Base-by-base conservation (phyloP, 2,888 invertebrate genomes). In the Tinea pellionella region DNA sequence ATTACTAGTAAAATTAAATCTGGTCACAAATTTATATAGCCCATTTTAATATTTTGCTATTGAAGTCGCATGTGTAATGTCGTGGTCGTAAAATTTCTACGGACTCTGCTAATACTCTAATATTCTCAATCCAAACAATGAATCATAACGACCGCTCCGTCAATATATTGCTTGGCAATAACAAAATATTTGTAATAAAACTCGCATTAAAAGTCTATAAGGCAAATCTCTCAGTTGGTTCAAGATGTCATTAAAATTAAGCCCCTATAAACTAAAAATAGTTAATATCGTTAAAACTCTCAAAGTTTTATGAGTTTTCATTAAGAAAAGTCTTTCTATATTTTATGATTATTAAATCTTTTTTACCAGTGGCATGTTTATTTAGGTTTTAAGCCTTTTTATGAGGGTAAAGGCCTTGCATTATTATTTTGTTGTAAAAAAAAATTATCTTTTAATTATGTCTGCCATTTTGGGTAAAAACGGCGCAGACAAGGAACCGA, bases 91-190 rank as follows among this genome's bases (percentile, higher is more conserved):
- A 47, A 47, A 47, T 47, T 47, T 47, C 47, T 47, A 47, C 9
- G 47, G 47, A 16, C 15, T 47, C 47, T 2, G n/a, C 47, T 16
- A 47, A 15, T 47, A 16, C 9, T 47, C 15, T 53, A 53, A 53
- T 53, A 9, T 53, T 2, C 24, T n/a, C 19, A 53, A 53, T 53
- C 8, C 53, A 24, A 53, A 53, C 53, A 53, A 24, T 53, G 53
- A 53, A 24, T 53, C 53, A 53, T 37, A 37, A 37, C 24, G 53
- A 18, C 12, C 12, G 8, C 24, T 53, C 18, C 53, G 16, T 53
- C 53, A 53, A 53, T 53, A 53, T 53, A 53, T 24, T 53, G 53
- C 53, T 53, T 53, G 53, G 53, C 53, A 53, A 47, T 53, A 53
- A 53, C 53, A 53, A 53, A 47, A 53, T 53, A 53, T 53, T 53